phyloP scores from a whole-genome alignment of 2,888 invertebrate genomes.

The Brachyopa scutellaris region DNA sequence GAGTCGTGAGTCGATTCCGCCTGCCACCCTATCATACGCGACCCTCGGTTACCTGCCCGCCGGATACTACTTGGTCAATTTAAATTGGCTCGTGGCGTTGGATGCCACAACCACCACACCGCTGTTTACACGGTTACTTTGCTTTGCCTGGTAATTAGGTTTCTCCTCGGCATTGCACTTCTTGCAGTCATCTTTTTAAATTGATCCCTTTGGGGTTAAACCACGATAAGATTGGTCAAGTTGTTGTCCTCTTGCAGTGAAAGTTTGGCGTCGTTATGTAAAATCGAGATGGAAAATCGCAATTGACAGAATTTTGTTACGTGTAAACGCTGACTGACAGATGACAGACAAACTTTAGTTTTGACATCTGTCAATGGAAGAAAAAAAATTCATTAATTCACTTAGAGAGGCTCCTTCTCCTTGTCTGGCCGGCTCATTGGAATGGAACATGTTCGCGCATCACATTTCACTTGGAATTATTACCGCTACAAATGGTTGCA shows the following conservation, averaged over 20 bases:
- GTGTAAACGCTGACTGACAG: slow-evolving; percentile 36
- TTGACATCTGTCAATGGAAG: slow-evolving; percentile 29
- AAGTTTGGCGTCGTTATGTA: slow-evolving; percentile 42
- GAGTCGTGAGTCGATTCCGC: slow-evolving; percentile 26
- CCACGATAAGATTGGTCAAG: slow-evolving; percentile 25
- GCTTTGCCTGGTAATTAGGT: slow-evolving; percentile 18
- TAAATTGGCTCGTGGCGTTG: slow-evolving; percentile 56
- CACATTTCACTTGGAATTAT: slow-evolving; percentile 32
- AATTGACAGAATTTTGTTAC: slow-evolving; percentile 28
- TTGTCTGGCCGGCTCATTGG: slow-evolving; percentile 13
- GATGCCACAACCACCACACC: neutral
- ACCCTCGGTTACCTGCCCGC: slow-evolving; percentile 1
- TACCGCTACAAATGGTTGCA: slow-evolving; percentile 35
- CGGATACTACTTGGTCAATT: slow-evolving; percentile 27
- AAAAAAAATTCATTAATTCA: slow-evolving; percentile 17
- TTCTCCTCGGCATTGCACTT: slow-evolving; percentile 17
- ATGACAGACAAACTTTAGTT: slow-evolving; percentile 21
- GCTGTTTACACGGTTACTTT: slow-evolving; percentile 39
- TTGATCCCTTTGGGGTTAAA: slow-evolving; percentile 53
- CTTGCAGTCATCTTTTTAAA: slow-evolving; percentile 20
- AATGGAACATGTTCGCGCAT: slow-evolving; percentile 51
- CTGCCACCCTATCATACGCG: slow-evolving; percentile 5
- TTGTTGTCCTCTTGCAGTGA: slow-evolving; percentile 32
- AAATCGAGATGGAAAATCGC: neutral
- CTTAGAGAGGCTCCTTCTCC: neutral